phyloP scores from a whole-genome alignment of 2,113 vertebrate genomes.

The Rostratula benghalensis region DNA sequence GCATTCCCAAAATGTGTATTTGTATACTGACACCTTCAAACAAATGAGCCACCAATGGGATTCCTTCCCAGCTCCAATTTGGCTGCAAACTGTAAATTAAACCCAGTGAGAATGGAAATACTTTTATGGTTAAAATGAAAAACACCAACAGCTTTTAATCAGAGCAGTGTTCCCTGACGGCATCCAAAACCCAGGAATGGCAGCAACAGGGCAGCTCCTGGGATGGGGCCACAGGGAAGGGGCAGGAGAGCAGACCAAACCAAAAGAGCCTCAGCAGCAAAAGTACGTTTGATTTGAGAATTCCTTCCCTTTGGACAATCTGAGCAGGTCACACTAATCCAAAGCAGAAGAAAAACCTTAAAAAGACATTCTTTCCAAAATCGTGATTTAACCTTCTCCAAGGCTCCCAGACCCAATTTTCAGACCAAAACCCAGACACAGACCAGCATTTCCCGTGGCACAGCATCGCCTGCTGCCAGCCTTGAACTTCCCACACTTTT shows the following conservation, averaged over 20 bases:
- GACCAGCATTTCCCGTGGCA: neutral
- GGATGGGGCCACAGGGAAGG: neutral
- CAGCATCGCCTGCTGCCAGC: neutral
- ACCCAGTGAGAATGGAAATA: neutral
- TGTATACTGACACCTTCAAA: neutral
- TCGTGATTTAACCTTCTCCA: neutral
- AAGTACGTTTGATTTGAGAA: neutral
- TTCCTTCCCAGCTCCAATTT: conserved; percentile 13
- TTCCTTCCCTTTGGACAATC: neutral
- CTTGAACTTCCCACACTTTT: neutral
- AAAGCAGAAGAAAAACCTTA: neutral
- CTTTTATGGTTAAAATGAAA: neutral
- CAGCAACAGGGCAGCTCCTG: neutral
- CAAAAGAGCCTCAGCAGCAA: neutral
- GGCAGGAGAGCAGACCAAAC: neutral
- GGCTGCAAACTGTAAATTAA: conserved; percentile 13
- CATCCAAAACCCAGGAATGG: fast-evolving
- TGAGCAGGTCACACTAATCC: neutral
- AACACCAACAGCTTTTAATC: neutral
- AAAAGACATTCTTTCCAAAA: neutral
- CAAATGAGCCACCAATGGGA: conserved; percentile 24
- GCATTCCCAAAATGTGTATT: neutral
- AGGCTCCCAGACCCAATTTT: neutral
- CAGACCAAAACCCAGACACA: fast-evolving
- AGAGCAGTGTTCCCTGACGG: fast-evolving